Percentiles rank a stretch among this genome's conserved stretches.
These are phyloP conservation scores for Pteria penguin DNA, from an alignment of 2,888 invertebrate species.

Conservation along the genomic window DNA sequence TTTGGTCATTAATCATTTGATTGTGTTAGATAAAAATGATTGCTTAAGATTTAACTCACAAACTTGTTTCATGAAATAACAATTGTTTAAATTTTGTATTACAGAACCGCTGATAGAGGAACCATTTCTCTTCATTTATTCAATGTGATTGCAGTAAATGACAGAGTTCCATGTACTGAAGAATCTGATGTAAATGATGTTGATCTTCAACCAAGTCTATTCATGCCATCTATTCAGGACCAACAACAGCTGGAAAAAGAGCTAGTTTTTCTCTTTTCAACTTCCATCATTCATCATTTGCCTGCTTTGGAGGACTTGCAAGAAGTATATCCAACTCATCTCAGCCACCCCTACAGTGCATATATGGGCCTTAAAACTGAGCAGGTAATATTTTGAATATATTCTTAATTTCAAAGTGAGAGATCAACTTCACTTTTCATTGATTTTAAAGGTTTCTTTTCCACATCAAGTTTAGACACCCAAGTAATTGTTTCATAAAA, in stretches of 20 bases:
- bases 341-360: no score
- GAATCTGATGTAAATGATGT: no score
- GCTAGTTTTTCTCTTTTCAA: constrained; percentile 35
- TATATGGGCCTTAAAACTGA: no score
- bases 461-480: no score
- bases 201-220: background rate
- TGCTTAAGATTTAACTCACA: no score
- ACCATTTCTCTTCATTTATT: constrained; percentile 35
- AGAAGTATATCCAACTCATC: constrained; percentile 1
- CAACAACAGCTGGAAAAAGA: constrained; percentile 30
- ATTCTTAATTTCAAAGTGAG: background rate
- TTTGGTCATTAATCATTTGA: no score
- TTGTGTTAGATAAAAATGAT: no score
- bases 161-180: constrained; percentile 1
- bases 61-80: no score
- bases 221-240: constrained; percentile 33
- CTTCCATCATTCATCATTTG: background rate
- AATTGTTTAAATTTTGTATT: constrained; percentile 31
- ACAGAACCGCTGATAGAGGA: constrained; percentile 33
- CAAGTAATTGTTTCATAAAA: no score
- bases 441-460: no score
- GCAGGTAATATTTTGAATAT: no score
- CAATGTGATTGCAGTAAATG: constrained; percentile 1
- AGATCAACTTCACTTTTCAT: no score
- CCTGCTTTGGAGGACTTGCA: background rate